Conservation (phyloP, 2,888 invertebrate genomes). For the Serrognathus titanus region DNA sequence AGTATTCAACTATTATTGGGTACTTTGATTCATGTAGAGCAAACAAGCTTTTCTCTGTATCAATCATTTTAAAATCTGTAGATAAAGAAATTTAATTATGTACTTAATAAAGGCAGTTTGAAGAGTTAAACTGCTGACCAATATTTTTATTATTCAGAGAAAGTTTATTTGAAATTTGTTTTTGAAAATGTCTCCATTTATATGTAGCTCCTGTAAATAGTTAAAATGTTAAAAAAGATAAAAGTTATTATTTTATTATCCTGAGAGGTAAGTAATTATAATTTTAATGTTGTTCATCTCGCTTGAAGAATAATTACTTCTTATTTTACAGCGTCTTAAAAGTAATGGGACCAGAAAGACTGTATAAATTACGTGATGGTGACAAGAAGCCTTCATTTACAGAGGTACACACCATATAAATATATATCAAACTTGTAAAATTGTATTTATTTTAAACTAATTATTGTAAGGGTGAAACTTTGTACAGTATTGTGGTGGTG, state of each 20-base stretch:
- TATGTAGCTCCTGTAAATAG: no score
- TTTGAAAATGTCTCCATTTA: no score
- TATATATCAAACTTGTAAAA: not conserved
- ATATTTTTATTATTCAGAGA: no score
- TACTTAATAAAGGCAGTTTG: no score
- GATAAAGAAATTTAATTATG: not conserved
- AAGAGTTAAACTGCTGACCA: no score
- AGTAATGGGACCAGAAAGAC: conserved; percentile 43
- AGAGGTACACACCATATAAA: conserved; percentile 38
- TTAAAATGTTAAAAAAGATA: no score
- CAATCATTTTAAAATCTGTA: not conserved
- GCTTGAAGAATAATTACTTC: conserved; percentile 16
- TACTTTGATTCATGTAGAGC: no score
- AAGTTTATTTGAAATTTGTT: no score
- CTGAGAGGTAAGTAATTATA: not conserved
- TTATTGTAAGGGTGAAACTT: not conserved
- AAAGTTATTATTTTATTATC: not conserved
- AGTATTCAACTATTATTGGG: no score
- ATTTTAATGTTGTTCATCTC: no score
- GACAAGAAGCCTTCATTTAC: conserved; percentile 31
- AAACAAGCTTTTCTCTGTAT: not conserved
- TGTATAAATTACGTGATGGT: conserved; percentile 50
- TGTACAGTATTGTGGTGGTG: no score
- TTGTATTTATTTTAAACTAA: no score
- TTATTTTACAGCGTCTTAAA: conserved; percentile 40